Evolutionary conservation across 2,797 vertebrate species (phyloP).

Genomic region (Ceryle rudis): DNA sequence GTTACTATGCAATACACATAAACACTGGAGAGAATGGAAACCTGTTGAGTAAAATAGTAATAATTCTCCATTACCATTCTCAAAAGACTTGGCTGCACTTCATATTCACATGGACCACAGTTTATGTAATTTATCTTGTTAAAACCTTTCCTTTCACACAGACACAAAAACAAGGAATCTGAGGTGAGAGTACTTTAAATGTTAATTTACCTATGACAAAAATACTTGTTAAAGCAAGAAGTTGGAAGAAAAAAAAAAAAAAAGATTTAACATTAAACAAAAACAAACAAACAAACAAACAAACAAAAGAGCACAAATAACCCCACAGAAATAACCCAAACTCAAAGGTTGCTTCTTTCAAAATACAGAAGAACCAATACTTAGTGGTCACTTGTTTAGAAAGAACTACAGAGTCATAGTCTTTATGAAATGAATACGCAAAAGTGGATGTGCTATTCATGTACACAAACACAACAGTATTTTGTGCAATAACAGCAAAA

Average conservation of each 20-base stretch:
- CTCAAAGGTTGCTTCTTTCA: not conserved
- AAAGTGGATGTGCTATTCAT: fast-evolving
- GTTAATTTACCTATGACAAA: not conserved
- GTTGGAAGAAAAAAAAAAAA: not conserved
- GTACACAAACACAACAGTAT: not conserved
- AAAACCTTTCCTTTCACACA: not conserved
- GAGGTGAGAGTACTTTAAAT: not conserved
- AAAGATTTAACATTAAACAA: not conserved
- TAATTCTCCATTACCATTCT: not conserved
- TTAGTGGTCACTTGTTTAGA: not conserved
- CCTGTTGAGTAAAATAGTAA: not conserved
- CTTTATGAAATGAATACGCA: not conserved
- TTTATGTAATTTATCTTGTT: not conserved
- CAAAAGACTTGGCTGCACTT: not conserved
- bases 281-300: not conserved
- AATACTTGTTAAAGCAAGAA: not conserved
- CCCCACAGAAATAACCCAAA: not conserved
- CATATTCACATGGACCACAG: not conserved
- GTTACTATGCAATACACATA: not conserved
- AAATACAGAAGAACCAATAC: not conserved
- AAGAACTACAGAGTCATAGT: not conserved
- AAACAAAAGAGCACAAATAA: not conserved
- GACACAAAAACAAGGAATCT: not conserved
- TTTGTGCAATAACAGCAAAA: not conserved
- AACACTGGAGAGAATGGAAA: not conserved